These are phyloP conservation scores for Stenopsyche tienmushanensis DNA, from an alignment of 1,140 invertebrate species.

Conservation along the genomic window DNA sequence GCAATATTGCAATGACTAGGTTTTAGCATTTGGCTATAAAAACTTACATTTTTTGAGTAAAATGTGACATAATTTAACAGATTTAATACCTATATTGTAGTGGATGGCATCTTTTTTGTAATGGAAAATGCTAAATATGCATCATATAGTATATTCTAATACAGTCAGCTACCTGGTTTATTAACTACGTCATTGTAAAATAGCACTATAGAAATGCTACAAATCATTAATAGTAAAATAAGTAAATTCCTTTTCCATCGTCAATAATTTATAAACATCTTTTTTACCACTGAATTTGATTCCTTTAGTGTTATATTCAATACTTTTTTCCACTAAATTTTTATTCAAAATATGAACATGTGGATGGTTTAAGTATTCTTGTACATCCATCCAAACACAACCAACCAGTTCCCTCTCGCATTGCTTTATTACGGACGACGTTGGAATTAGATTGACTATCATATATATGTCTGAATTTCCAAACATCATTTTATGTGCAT, in stretches of 20 bases:
- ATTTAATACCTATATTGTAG: no score
- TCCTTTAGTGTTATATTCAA: slow-evolving; percentile 63
- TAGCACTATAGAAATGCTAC: no score
- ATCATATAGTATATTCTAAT: no score
- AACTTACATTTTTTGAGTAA: no score
- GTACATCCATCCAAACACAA: slow-evolving; percentile 81
- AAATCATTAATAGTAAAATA: no score
- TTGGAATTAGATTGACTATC: slow-evolving; percentile 70
- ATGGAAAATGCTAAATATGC: no score
- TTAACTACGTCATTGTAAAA: no score
- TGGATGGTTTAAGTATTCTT: slow-evolving; percentile 71
- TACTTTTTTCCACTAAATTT: slow-evolving; percentile 63
- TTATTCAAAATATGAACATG: slow-evolving; percentile 74
- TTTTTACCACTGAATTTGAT: slow-evolving; percentile 59
- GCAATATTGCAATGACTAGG: no score
- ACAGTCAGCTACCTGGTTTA: no score
- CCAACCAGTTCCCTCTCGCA: slow-evolving; percentile 74
- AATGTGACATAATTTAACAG: no score
- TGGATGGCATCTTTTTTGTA: no score
- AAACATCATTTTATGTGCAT: slow-evolving; percentile 69
- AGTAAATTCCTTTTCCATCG: slow-evolving; percentile 37
- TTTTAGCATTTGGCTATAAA: no score
- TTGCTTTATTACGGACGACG: slow-evolving; percentile 62
- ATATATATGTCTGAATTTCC: slow-evolving; percentile 85
- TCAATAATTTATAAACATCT: slow-evolving; percentile 43